Evolutionary conservation across 2,888 invertebrate genomes (phyloP).

Genomic region (Dasypolia templi): DNA sequence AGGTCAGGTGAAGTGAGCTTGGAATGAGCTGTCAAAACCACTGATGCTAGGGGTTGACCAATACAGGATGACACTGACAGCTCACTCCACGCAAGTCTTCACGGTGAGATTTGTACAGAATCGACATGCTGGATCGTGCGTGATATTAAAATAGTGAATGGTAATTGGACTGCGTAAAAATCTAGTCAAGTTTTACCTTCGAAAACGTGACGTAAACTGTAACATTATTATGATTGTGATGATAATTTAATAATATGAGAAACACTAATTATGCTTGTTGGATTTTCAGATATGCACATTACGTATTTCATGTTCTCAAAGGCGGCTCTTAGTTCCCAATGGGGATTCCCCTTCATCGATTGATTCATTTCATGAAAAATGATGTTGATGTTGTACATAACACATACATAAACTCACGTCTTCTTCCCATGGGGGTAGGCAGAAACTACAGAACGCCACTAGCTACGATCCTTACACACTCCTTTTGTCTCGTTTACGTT

Average conservation of each 20-base stretch:
- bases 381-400: neutral
- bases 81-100: no score
- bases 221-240: neutral
- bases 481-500: no score
- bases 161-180: neutral
- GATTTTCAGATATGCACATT: neutral
- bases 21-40: no score
- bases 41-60: no score
- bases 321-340: neutral
- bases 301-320: neutral
- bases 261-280: neutral
- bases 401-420: no score
- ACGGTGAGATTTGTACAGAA: no score
- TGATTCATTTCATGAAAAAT: neutral
- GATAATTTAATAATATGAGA: neutral
- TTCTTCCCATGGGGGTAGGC: no score
- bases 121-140: no score
- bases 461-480: no score
- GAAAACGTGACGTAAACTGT: neutral
- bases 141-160: slow-evolving; percentile 23
- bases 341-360: neutral
- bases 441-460: no score
- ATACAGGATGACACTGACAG: no score
- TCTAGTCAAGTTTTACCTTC: slow-evolving; percentile 2
- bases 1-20: no score